Evolutionary conservation across 2,113 vertebrate genomes (phyloP).

Genomic region (Zosterops pallidus): DNA sequence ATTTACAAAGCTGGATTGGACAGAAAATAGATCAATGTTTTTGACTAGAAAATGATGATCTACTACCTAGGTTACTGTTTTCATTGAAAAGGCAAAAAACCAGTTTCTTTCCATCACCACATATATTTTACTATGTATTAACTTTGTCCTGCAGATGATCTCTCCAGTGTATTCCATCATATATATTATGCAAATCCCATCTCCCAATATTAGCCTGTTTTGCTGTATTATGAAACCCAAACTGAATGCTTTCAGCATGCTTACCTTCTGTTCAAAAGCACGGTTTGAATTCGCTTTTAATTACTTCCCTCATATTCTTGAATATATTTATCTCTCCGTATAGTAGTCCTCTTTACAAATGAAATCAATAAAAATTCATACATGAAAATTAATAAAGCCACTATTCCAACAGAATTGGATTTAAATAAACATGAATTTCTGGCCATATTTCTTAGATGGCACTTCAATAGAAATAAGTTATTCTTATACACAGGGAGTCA

Average conservation of each 20-base stretch:
- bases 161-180: background rate
- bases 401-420: background rate
- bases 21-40: background rate
- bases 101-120: background rate
- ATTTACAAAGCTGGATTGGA: background rate
- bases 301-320: background rate
- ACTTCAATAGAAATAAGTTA: background rate
- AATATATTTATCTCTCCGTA: background rate
- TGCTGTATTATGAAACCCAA: background rate
- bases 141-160: background rate
- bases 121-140: background rate
- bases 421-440: background rate
- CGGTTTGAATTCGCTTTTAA: background rate
- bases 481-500: background rate
- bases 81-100: background rate
- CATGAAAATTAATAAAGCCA: background rate
- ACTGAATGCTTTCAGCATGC: background rate
- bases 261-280: background rate
- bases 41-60: background rate
- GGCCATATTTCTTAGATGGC: background rate
- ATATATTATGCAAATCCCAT: background rate
- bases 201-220: background rate
- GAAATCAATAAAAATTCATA: background rate
- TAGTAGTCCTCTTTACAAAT: background rate
- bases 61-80: background rate